Conservation (phyloP, 2,797 vertebrate species). For the Hephaestus fuliginosus region DNA sequence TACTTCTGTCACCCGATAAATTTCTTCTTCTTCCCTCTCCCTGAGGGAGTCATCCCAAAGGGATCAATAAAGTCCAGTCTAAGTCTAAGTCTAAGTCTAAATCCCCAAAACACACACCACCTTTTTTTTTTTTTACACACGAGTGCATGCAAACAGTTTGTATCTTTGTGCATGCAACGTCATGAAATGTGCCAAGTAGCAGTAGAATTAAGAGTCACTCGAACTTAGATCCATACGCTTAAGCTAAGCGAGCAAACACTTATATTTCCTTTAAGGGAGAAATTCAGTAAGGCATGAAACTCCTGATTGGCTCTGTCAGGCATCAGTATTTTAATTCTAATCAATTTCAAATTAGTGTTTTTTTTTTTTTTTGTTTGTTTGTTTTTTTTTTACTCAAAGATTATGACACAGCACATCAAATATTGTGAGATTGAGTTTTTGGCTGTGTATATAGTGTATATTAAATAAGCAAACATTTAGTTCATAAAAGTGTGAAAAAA, state of each 20-base stretch:
- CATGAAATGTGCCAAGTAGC: neutral
- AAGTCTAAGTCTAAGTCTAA: neutral
- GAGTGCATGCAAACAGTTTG: constrained; percentile 5
- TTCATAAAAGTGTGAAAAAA: neutral
- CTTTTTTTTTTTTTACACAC: neutral
- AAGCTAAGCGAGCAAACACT: neutral
- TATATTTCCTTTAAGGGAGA: neutral
- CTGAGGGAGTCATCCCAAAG: no score
- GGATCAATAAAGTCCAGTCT: no score
- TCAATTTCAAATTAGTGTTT: neutral
- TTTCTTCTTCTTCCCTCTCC: no score
- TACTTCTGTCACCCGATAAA: constrained; percentile 5
- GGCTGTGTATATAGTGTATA: no score
- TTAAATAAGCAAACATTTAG: neutral
- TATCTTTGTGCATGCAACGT: neutral
- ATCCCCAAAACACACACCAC: constrained; percentile 17
- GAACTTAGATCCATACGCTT: neutral
- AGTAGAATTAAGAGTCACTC: neutral
- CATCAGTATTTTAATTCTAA: neutral
- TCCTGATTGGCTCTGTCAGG: neutral
- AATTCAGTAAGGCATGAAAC: neutral
- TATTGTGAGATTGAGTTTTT: neutral
- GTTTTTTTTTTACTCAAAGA: neutral
- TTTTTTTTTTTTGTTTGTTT: no score
- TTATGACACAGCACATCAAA: neutral